phyloP scores from a whole-genome alignment of 2,797 vertebrate species.

The Xerus rutilus region DNA sequence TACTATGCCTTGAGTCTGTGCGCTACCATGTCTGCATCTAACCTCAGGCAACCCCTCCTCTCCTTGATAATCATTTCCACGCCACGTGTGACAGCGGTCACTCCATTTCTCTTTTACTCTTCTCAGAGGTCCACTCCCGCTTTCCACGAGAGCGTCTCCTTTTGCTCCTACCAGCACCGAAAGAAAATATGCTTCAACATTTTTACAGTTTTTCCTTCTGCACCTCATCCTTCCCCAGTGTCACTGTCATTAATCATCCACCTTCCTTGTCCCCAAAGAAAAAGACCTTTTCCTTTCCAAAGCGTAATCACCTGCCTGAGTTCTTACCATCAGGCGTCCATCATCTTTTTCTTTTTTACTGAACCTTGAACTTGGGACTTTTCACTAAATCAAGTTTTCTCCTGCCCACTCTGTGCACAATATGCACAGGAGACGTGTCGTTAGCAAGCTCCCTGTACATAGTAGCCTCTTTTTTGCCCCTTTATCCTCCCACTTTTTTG shows the following conservation, averaged over 20 bases:
- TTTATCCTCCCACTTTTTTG: background rate
- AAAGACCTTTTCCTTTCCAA: background rate
- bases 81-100: rapidly evolving
- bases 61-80: background rate
- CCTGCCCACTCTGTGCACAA: background rate
- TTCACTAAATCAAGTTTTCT: background rate
- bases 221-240: background rate
- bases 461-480: background rate
- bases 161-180: background rate
- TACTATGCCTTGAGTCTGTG: background rate
- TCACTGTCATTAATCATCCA: background rate
- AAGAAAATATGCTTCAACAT: background rate
- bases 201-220: background rate
- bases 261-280: background rate
- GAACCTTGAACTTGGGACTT: background rate
- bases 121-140: background rate
- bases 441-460: background rate
- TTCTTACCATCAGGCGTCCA: background rate
- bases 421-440: background rate
- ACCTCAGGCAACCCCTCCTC: background rate
- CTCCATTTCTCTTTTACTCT: background rate
- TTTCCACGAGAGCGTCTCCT: background rate
- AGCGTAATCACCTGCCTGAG: background rate
- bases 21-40: rapidly evolving
- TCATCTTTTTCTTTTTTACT: background rate